A percentile compares a stretch with the other conserved stretches of the same genome.
Evolutionary conservation across 23 tunicate genomes (phyloP).

Genomic region (Aplidium turbinatum): DNA sequence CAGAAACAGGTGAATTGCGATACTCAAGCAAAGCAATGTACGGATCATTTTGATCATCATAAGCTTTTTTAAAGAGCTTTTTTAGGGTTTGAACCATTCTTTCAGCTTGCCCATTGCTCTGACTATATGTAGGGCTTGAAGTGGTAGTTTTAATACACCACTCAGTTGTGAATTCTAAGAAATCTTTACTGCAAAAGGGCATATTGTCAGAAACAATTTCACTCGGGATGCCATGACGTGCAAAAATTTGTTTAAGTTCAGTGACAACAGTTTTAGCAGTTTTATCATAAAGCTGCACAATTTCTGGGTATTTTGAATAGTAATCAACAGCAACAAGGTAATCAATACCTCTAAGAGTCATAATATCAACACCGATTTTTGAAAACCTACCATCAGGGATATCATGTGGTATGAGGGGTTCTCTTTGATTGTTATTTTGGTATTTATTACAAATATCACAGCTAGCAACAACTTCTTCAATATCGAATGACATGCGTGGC

Average conservation of each 20-base stretch:
- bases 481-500: constrained; percentile 43
- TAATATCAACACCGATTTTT: constrained; percentile 38
- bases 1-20: constrained; percentile 17
- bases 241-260: constrained; percentile 28
- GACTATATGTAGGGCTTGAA: constrained; percentile 32
- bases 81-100: constrained; percentile 32
- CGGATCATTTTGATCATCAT: constrained; percentile 7
- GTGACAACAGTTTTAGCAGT: constrained; percentile 22
- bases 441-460: constrained; percentile 27
- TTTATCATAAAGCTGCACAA: constrained; percentile 30
- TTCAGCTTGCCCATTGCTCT: constrained; percentile 42
- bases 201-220: constrained; percentile 32
- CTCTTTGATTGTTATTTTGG: constrained; percentile 21
- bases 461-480: constrained; percentile 15
- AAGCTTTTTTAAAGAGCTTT: constrained; percentile 29
- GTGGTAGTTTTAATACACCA: constrained; percentile 30
- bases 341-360: constrained; percentile 38
- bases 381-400: constrained; percentile 33
- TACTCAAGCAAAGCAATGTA: constrained; percentile 35
- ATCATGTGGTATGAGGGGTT: constrained; percentile 44
- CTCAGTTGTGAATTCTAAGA: not conserved
- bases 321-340: constrained; percentile 45
- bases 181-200: constrained; percentile 37
- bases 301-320: constrained; percentile 48
- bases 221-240: constrained; percentile 36